phyloP scores from a whole-genome alignment of 2,113 vertebrate species.

The Uria aalge region DNA sequence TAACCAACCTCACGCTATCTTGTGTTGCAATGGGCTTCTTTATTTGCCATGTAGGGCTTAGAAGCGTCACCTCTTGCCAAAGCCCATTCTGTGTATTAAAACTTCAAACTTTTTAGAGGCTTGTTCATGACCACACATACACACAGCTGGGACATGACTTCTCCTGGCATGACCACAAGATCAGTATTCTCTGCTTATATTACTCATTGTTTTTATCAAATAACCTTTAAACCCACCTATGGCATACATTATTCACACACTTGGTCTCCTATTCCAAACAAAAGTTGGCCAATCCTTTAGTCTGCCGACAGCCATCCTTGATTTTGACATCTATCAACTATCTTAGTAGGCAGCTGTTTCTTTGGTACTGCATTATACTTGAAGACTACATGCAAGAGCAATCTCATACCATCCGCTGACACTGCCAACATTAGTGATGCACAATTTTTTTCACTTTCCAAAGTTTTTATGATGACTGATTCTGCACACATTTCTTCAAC shows the following conservation, averaged over 20 bases:
- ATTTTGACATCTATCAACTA: not conserved
- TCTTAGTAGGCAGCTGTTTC: not conserved
- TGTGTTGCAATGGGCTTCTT: not conserved
- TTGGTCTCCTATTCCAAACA: not conserved
- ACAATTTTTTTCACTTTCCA: not conserved
- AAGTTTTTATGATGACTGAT: not conserved
- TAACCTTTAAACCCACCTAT: not conserved
- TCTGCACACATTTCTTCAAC: not conserved
- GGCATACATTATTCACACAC: not conserved
- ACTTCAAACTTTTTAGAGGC: not conserved
- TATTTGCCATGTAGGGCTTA: not conserved
- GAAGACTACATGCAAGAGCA: not conserved
- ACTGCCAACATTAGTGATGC: not conserved
- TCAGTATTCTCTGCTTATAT: not conserved
- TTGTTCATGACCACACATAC: not conserved
- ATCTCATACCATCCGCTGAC: not conserved
- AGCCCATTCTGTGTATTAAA: not conserved
- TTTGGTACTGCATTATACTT: not conserved
- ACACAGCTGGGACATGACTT: fast-evolving
- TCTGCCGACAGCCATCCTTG: not conserved
- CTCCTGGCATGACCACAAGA: not conserved
- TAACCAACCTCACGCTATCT: not conserved
- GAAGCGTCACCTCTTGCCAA: not conserved
- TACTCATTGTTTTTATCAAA: not conserved
- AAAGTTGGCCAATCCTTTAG: not conserved